Base-by-base conservation (phyloP, 2,888 invertebrate genomes). In the Heliconius charithonia region DNA sequence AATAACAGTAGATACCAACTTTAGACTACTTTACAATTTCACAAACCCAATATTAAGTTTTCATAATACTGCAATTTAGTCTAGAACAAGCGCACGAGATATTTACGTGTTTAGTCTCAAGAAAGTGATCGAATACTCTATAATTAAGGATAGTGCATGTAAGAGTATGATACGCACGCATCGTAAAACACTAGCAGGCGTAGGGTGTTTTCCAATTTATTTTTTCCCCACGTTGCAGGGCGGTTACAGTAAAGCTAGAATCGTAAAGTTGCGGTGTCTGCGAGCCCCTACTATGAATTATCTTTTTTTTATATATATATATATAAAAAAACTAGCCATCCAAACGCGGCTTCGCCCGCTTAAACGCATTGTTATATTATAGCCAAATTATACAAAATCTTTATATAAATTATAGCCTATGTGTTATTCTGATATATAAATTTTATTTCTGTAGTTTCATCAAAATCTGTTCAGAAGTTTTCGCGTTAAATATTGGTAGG, bases 131-230 rank as follows among this genome's bases (percentile, higher is more conserved):
- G 77, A 78, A 78, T 70, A 76, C 73, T 67, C 72, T 81, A 81
- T 82, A 85, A 85, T 85, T 85, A 85, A 82, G 83, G 82, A 82
- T 82, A 82, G 83, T 82, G 81, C 83, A 74, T 74, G 77, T 72
- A 29, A 25, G 56, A 27, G 72, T 72, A 82, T 81, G 80, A 83
- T 80, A 81, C 82, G 79, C 83, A 80, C 80, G 82, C 85, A 87
- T 89, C 90, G 87, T 91, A 92, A 91, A 92, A 87, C 85, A 85
- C 85, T 72, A 87, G 84, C 69, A 86, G 84, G 82, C 85, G 89
- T 85, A 85, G 94, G 93, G 93, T 90, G 92, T 90, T 89, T 89
- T 90, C 92, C 93, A 93, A 94, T 94, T 94, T 94, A 93, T 94
- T 94, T 94, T 94, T 93, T 92, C 92, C 93, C 93, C 91, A 87